Conservation (phyloP, 53 echinoderm and acorn worm genomes). For the Patiria pectinifera region DNA sequence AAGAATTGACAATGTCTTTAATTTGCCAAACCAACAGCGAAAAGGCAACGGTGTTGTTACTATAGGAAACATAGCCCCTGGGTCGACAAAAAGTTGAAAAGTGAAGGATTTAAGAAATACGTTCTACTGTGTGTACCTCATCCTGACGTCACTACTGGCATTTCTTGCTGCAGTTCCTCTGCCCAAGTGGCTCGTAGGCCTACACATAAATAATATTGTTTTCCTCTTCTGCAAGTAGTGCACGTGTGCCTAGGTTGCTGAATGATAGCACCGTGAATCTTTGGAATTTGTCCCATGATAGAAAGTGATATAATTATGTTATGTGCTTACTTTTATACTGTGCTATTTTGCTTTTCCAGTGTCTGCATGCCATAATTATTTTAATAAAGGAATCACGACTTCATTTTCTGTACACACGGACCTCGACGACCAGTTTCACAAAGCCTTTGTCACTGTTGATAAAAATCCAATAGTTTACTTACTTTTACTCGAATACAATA, state of each 20-base stretch:
- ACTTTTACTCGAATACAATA: conserved; percentile 27
- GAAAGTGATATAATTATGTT: no score
- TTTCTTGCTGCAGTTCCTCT: background rate
- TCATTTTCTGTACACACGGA: background rate
- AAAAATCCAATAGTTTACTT: conserved; percentile 1
- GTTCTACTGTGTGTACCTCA: background rate
- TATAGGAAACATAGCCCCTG: background rate
- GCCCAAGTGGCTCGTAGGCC: background rate
- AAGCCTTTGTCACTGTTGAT: background rate
- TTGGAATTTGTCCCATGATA: no score
- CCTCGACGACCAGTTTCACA: background rate
- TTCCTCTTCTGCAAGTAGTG: no score
- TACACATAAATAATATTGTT: no score
- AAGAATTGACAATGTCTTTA: conserved; percentile 44
- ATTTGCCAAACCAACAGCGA: conserved; percentile 43
- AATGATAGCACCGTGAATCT: no score
- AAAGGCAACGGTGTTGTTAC: conserved; percentile 44
- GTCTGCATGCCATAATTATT: background rate
- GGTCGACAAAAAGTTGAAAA: background rate
- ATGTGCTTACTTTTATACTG: no score
- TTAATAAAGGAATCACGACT: background rate
- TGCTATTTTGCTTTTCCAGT: no score
- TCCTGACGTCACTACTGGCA: background rate
- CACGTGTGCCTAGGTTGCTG: no score
- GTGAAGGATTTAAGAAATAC: background rate